Evolutionary conservation across 1,140 invertebrate species (phyloP).

Genomic region (Goniozus legneri): DNA sequence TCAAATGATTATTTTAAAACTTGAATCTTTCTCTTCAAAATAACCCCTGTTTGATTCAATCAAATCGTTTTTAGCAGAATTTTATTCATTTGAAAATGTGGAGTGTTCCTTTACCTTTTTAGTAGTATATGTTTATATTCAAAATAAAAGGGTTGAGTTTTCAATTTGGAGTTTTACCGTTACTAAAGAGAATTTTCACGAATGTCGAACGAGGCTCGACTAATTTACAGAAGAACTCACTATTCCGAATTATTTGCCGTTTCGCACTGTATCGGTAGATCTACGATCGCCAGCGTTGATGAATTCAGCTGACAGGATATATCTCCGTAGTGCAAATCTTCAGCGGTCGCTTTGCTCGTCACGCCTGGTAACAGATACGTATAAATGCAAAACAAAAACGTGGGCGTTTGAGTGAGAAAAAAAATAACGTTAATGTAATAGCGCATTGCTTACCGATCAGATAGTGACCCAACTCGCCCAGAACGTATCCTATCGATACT

Average conservation of each 20-base stretch:
- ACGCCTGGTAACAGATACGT: constrained; percentile 53
- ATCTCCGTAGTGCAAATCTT: constrained; percentile 85
- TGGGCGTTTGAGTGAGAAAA: constrained; percentile 1
- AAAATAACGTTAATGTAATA: constrained; percentile 1
- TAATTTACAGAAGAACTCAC: no score
- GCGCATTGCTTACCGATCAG: constrained; percentile 67
- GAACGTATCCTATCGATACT: constrained; percentile 75
- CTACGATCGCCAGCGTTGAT: constrained; percentile 53
- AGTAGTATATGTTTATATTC: no score
- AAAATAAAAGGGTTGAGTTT: no score
- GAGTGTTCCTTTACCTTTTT: no score
- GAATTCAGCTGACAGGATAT: constrained; percentile 78
- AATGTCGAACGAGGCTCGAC: no score
- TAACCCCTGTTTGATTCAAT: no score
- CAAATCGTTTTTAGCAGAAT: no score
- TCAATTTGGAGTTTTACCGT: no score
- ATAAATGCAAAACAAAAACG: not conserved
- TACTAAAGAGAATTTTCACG: no score
- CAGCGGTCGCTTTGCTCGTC: constrained; percentile 78
- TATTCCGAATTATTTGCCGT: constrained; percentile 60
- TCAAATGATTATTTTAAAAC: no score
- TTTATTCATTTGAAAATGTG: no score
- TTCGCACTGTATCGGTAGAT: constrained; percentile 66
- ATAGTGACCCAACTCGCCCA: constrained; percentile 83
- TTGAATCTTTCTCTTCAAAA: no score